phyloP scores from a whole-genome alignment of 1,140 invertebrate species.

The Aphelinus certus region DNA sequence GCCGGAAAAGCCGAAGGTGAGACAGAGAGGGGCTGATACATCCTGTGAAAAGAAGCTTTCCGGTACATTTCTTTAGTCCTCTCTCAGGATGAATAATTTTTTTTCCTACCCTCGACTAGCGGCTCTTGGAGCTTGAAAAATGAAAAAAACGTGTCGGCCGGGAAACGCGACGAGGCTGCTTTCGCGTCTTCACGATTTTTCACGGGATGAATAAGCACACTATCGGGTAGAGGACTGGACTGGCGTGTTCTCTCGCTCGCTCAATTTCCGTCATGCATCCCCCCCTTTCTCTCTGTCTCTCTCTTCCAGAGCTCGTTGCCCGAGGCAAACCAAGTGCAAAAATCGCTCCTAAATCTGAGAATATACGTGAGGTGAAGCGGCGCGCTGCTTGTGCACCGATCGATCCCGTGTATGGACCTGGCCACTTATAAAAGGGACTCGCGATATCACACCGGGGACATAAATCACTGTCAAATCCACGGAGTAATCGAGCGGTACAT shows the following conservation, averaged over 20 bases:
- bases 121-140: conserved; percentile 3
- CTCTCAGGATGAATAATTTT: conserved; percentile 37
- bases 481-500: conserved; percentile 53
- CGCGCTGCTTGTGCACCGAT: conserved; percentile 28
- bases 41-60: conserved; percentile 28
- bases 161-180: background rate
- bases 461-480: conserved; percentile 55
- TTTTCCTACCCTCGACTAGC: background rate
- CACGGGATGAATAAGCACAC: conserved; percentile 35
- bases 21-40: background rate
- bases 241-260: background rate
- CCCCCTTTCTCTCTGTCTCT: background rate
- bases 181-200: conserved; percentile 34
- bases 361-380: conserved; percentile 32
- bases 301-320: background rate
- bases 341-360: conserved; percentile 36
- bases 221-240: conserved; percentile 21
- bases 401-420: background rate
- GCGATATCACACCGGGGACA: conserved; percentile 37
- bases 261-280: conserved; percentile 39
- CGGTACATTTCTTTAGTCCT: conserved; percentile 26
- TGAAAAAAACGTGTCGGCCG: conserved; percentile 18
- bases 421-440: conserved; percentile 30
- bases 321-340: conserved; percentile 29
- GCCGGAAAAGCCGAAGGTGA: conserved; percentile 5